phyloP scores from a whole-genome alignment of 1,140 invertebrate species.

The Formica exsecta region DNA sequence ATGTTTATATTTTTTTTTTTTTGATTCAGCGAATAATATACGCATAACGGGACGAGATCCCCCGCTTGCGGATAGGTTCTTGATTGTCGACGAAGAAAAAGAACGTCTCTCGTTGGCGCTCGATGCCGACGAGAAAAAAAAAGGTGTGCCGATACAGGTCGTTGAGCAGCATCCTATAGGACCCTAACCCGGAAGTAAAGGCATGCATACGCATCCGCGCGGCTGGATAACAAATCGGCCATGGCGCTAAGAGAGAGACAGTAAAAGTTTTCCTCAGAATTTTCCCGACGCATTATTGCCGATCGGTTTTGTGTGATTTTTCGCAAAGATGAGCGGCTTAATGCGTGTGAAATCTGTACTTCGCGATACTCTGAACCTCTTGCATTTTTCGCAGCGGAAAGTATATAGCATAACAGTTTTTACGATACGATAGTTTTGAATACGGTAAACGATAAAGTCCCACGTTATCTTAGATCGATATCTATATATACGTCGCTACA shows the following conservation, averaged over 20 bases:
- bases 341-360: constrained; percentile 55
- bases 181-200: constrained; percentile 83
- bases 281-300: constrained; percentile 77
- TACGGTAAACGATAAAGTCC: constrained; percentile 28
- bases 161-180: constrained; percentile 75
- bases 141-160: constrained; percentile 76
- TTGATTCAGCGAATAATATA: constrained; percentile 28
- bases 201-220: constrained; percentile 84
- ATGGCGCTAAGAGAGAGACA: constrained; percentile 81
- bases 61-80: constrained; percentile 67
- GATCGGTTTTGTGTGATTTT: constrained; percentile 67
- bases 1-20: not conserved
- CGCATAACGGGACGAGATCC: constrained; percentile 52
- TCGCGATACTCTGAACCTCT: constrained; percentile 25
- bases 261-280: constrained; percentile 81
- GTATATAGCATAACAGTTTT: constrained; percentile 32
- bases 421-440: constrained; percentile 26
- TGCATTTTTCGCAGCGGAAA: constrained; percentile 28
- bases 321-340: constrained; percentile 59
- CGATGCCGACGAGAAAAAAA: constrained; percentile 71
- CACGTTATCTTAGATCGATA: not conserved
- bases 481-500: not conserved
- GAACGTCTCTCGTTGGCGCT: constrained; percentile 64
- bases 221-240: constrained; percentile 85
- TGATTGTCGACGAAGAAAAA: constrained; percentile 77